Evolutionary conservation across 2,888 invertebrate species (phyloP).

Genomic region (Dasypogon diadema): DNA sequence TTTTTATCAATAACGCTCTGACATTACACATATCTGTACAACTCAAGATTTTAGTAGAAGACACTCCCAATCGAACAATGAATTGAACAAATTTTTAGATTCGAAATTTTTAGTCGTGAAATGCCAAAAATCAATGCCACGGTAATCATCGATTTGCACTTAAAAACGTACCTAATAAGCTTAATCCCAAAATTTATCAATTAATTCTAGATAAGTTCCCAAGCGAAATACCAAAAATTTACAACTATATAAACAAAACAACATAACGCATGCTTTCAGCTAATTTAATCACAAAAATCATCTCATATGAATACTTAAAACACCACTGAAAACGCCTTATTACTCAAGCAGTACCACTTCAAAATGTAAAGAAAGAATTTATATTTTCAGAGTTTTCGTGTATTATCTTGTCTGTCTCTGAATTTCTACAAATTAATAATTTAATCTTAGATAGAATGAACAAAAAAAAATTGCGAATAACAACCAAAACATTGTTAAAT

Average conservation of each 20-base stretch:
- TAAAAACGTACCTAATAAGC: slow-evolving; percentile 20
- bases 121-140: no score
- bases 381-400: slow-evolving; percentile 36
- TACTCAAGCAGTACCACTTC: slow-evolving; percentile 43
- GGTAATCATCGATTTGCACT: slow-evolving; percentile 3
- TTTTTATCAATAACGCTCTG: no score
- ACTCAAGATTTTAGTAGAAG: no score
- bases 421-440: slow-evolving; percentile 42
- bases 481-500: slow-evolving; percentile 46
- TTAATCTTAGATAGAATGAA: slow-evolving; percentile 46
- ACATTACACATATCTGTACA: no score
- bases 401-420: slow-evolving; percentile 27
- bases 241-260: slow-evolving; percentile 12
- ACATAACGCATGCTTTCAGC: slow-evolving; percentile 25
- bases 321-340: slow-evolving; percentile 39
- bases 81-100: no score
- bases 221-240: slow-evolving; percentile 45
- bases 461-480: slow-evolving; percentile 22
- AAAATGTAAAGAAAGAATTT: slow-evolving; percentile 25
- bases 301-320: slow-evolving; percentile 25
- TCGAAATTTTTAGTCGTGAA: no score
- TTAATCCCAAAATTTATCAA: slow-evolving; percentile 20
- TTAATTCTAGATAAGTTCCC: slow-evolving; percentile 32
- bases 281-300: slow-evolving; percentile 3
- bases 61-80: no score